Percentiles rank a stretch among this genome's conserved stretches.
These are phyloP conservation scores for Scarus forsteni DNA, from an alignment of 2,797 vertebrate genomes.

Conservation along the genomic window DNA sequence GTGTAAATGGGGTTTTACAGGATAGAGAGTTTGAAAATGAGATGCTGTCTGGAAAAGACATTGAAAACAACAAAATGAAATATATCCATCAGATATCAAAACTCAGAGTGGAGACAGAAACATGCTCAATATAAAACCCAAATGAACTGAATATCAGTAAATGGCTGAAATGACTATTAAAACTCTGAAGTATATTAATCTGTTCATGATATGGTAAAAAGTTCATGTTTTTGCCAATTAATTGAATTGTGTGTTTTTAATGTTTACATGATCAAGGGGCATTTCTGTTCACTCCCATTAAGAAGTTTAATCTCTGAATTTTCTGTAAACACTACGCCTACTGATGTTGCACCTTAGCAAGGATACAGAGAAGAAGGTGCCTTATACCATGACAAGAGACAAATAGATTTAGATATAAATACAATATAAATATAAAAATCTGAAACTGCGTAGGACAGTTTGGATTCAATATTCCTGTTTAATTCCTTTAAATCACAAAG, in stretches of 20 bases:
- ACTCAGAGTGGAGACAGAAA: not conserved
- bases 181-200: not conserved
- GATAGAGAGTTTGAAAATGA: slow-evolving; percentile 8
- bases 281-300: not conserved
- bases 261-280: not conserved
- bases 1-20: not conserved
- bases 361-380: slow-evolving; percentile 40
- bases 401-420: slow-evolving; percentile 45
- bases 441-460: not conserved
- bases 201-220: slow-evolving; percentile 12
- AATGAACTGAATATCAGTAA: slow-evolving; percentile 9
- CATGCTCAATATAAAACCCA: not conserved
- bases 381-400: slow-evolving; percentile 10
- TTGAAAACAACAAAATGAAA: slow-evolving; percentile 15
- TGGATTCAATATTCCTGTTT: slow-evolving; percentile 23
- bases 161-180: not conserved
- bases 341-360: not conserved
- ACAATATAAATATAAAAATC: slow-evolving; percentile 40
- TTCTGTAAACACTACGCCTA: slow-evolving; percentile 1
- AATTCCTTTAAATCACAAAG: slow-evolving; percentile 9
- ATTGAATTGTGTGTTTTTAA: not conserved
- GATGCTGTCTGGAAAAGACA: slow-evolving; percentile 21
- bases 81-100: not conserved
- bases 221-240: not conserved
- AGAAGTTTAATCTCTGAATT: slow-evolving; percentile 9